Percentiles rank a stretch among this genome's conserved stretches.
These are phyloP conservation scores for Rhinogobio ventralis DNA, from an alignment of 2,797 vertebrate species.

Conservation along the genomic window DNA sequence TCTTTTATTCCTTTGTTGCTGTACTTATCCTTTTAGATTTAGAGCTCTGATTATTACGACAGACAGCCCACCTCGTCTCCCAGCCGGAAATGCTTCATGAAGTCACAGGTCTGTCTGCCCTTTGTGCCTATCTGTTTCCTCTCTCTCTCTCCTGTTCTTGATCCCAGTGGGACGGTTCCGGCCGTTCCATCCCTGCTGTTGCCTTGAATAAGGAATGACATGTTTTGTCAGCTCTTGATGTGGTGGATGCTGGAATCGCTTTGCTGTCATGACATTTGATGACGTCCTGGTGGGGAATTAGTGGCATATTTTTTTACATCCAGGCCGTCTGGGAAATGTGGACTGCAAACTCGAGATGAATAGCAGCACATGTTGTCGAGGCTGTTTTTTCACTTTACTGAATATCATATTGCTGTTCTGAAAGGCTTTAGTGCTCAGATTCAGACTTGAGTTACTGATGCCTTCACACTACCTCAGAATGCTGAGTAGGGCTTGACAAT, in stretches of 20 bases:
- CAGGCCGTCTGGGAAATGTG: slow-evolving; percentile 26
- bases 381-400: slow-evolving; percentile 10
- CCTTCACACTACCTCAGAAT: slow-evolving; percentile 8
- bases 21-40: not conserved
- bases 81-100: slow-evolving; percentile 75
- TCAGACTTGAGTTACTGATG: slow-evolving; percentile 30
- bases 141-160: slow-evolving; percentile 60
- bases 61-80: slow-evolving; percentile 43
- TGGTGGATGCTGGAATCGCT: slow-evolving; percentile 17
- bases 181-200: slow-evolving; percentile 65
- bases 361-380: slow-evolving; percentile 27
- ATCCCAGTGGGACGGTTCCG: slow-evolving; percentile 69
- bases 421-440: slow-evolving; percentile 22
- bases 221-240: slow-evolving; percentile 63
- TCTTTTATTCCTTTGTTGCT: not conserved
- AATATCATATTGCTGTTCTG: slow-evolving; percentile 6
- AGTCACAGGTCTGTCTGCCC: slow-evolving; percentile 51
- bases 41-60: not conserved
- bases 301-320: slow-evolving; percentile 27
- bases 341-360: slow-evolving; percentile 20
- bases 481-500: slow-evolving; percentile 25
- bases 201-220: slow-evolving; percentile 56
- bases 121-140: not conserved
- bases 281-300: slow-evolving; percentile 16
- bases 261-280: slow-evolving; percentile 28